These are phyloP conservation scores for Athripsodes cinereus DNA, from an alignment of 2,888 invertebrate species.

Conservation along the genomic window DNA sequence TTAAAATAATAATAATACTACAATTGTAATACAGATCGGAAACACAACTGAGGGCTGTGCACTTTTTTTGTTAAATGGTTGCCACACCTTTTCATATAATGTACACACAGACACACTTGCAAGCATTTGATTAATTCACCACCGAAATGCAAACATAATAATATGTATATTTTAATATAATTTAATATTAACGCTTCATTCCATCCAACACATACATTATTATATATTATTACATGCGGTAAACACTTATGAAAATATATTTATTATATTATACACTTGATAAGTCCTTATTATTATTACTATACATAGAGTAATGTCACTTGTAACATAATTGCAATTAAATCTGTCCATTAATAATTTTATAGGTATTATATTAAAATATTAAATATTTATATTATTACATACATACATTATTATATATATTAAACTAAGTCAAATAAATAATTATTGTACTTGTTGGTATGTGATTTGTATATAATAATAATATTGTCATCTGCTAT, in stretches of 20 bases:
- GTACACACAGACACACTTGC: neutral
- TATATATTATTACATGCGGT: conserved; percentile 19
- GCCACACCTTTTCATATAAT: neutral
- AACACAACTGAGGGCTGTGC: neutral
- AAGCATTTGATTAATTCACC: neutral
- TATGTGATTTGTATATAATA: conserved; percentile 25
- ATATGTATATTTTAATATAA: conserved; percentile 10
- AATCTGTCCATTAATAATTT: conserved; percentile 27
- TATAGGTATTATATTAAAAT: conserved; percentile 16
- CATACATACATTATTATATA: too few relatives aligned
- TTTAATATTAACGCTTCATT: conserved; percentile 26
- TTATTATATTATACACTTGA: conserved; percentile 18
- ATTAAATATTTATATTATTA: neutral
- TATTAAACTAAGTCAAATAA: conserved; percentile 2
- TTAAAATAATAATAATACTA: too few relatives aligned
- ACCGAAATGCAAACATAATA: neutral
- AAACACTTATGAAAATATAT: conserved; percentile 22
- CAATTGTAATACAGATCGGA: too few relatives aligned
- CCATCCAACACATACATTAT: conserved; percentile 25
- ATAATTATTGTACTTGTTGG: conserved; percentile 15
- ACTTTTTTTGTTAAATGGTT: neutral
- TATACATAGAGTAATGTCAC: conserved; percentile 12
- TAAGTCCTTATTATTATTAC: conserved; percentile 21
- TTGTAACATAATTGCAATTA: conserved; percentile 28
- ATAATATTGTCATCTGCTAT: conserved; percentile 14